These are phyloP conservation scores for Lordiphosa stackelbergi DNA, from an alignment of 1,140 invertebrate genomes.

Conservation along the genomic window DNA sequence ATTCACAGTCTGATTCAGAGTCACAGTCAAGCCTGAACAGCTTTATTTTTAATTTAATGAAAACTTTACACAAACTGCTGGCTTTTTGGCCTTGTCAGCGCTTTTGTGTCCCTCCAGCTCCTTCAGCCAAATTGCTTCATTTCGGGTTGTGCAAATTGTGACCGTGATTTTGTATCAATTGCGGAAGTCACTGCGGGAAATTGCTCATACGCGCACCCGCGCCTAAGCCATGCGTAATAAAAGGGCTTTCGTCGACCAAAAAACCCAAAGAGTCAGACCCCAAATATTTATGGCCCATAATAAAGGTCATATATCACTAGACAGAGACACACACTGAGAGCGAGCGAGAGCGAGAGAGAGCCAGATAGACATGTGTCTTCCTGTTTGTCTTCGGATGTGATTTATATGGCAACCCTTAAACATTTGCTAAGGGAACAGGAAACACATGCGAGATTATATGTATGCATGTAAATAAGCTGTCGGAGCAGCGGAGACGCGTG, in stretches of 20 bases:
- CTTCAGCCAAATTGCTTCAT: conserved; percentile 1
- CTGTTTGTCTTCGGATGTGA: conserved; percentile 46
- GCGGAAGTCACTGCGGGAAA: conserved; percentile 27
- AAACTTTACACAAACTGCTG: no score
- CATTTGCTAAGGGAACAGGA: background rate
- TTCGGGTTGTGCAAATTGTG: conserved; percentile 32
- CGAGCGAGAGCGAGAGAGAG: background rate
- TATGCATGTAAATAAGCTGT: conserved; percentile 20
- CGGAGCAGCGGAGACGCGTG: conserved; percentile 9
- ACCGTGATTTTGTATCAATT: conserved; percentile 53
- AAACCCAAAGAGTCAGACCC: conserved; percentile 1
- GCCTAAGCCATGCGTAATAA: conserved; percentile 12
- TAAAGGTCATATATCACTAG: conserved; percentile 51
- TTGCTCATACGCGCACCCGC: conserved; percentile 29
- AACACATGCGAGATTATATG: background rate
- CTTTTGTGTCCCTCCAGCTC: conserved; percentile 4
- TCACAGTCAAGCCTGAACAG: no score
- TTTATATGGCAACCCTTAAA: conserved; percentile 40
- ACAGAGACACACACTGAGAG: background rate
- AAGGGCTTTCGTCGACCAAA: conserved; percentile 21
- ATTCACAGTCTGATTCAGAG: no score
- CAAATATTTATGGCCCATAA: conserved; percentile 35
- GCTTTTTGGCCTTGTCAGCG: conserved; percentile 33
- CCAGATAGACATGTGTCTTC: conserved; percentile 12
- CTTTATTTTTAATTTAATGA: no score